Conservation (phyloP, 2,113 vertebrate genomes). For the Phodopus roborovskii region DNA sequence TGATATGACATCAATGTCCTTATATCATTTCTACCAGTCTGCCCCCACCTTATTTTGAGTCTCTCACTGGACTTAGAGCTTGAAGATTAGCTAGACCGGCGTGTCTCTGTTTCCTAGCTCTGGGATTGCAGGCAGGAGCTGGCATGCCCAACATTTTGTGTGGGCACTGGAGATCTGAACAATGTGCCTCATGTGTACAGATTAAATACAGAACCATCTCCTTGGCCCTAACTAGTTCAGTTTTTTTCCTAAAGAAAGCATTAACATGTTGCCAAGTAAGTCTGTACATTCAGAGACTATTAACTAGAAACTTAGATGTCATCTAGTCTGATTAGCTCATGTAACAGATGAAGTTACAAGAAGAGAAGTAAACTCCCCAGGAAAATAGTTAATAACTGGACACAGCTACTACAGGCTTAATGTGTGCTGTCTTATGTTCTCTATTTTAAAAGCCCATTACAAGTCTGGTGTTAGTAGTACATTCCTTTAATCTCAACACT, state of each 20-base stretch:
- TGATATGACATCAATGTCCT: neutral
- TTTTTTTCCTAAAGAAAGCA: slow-evolving; percentile 36
- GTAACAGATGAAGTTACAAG: neutral
- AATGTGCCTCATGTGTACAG: neutral
- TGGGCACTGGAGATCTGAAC: neutral
- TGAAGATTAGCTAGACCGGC: neutral
- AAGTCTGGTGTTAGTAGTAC: neutral
- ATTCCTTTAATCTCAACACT: neutral
- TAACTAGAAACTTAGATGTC: neutral
- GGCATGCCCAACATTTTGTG: neutral
- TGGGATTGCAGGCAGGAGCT: neutral
- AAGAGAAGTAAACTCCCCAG: slow-evolving; percentile 23
- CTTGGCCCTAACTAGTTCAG: neutral
- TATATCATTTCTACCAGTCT: neutral
- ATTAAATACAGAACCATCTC: neutral
- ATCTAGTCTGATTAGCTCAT: neutral
- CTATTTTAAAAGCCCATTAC: slow-evolving; percentile 5
- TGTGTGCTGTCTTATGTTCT: neutral
- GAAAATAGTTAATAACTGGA: slow-evolving; percentile 24
- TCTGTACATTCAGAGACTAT: slow-evolving; percentile 7
- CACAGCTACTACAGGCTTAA: slow-evolving; percentile 55
- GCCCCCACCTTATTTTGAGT: neutral
- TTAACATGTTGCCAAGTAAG: slow-evolving; percentile 1
- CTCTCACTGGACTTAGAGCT: neutral
- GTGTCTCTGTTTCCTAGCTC: neutral